Base-by-base conservation (phyloP, 2,888 invertebrate species). In the Chloroclystis v-ata region DNA sequence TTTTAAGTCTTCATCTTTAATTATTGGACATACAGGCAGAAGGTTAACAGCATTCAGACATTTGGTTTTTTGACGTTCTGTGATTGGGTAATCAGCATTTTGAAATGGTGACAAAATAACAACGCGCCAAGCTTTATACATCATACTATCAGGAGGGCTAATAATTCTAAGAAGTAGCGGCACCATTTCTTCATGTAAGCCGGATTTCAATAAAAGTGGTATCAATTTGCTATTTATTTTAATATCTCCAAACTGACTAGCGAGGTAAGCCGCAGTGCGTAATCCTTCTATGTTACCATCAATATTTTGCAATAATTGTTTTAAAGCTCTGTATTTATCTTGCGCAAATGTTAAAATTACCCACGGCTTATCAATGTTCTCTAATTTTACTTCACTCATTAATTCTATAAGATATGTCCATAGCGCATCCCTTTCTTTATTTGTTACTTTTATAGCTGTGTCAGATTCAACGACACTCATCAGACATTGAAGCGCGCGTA, bases 361-460 rank as follows among this genome's bases (percentile, higher is more conserved):
- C 84, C 86, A 88, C 13, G 88, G 88, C 78, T 88, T 79, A 58
- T 88, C 87, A 41, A 84, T 77, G 44, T 72, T 72, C 56, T 88
- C 85, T 43, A 89, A 66, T 51, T 77, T 76, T 1, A 85, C 82
- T 33, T 78, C 63, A 57, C 80, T 79, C 12, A 82, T 68, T 43
- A 88, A 64, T 57, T 89, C 86, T 50, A 86, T 60, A 37, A 88
- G 71, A n/a, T 75, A 78, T 12, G 60, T 52, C 88, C 89, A 89
- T 37, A 89, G 63, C n/a, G 67, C 72, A 37, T 79, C 72, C 32
- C 85, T 77, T 57, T 79, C 78, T 37, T 72, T 70, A 56, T 82
- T 79, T 28, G 87, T 77, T 20, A 87, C 86, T 69, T 84, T 88
- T 9, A 83, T 66, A 25, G 86, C 80, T 42, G 83, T 82, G 48